phyloP scores from a whole-genome alignment of 2,797 vertebrate species.

The Anabacerthia variegaticeps region DNA sequence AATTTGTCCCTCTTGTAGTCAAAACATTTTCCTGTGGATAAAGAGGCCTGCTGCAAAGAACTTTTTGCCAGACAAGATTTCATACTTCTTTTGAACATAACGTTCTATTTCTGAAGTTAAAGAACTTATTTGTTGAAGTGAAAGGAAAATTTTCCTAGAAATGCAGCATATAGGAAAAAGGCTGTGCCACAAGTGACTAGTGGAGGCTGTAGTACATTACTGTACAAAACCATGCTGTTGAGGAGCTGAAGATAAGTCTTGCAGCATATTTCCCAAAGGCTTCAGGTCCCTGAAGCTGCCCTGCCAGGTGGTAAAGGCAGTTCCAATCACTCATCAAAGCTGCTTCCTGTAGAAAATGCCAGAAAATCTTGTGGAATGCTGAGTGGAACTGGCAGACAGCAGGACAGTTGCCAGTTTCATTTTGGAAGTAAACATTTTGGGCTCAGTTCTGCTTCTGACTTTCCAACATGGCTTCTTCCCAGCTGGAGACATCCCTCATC shows the following conservation, averaged over 20 bases:
- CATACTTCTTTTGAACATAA: neutral
- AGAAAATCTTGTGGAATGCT: neutral
- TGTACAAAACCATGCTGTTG: neutral
- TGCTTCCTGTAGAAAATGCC: neutral
- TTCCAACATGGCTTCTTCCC: neutral
- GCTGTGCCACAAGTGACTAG: neutral
- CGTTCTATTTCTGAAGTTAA: neutral
- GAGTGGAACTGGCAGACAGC: neutral
- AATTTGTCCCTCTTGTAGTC: neutral
- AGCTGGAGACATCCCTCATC: neutral
- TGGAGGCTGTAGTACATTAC: neutral
- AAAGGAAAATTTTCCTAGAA: neutral
- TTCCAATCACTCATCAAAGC: neutral
- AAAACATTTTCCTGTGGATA: neutral
- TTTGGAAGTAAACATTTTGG: neutral
- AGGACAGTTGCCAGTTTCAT: neutral
- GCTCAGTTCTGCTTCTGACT: neutral
- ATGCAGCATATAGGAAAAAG: neutral
- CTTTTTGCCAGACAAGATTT: neutral
- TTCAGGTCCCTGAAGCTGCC: neutral
- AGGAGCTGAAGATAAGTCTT: neutral
- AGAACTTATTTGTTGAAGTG: neutral
- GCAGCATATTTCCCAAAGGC: neutral
- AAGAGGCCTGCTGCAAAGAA: neutral
- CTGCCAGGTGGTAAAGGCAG: neutral